Evolutionary conservation across 1,140 invertebrate genomes (phyloP).

Genomic region (Aphis gossypii): DNA sequence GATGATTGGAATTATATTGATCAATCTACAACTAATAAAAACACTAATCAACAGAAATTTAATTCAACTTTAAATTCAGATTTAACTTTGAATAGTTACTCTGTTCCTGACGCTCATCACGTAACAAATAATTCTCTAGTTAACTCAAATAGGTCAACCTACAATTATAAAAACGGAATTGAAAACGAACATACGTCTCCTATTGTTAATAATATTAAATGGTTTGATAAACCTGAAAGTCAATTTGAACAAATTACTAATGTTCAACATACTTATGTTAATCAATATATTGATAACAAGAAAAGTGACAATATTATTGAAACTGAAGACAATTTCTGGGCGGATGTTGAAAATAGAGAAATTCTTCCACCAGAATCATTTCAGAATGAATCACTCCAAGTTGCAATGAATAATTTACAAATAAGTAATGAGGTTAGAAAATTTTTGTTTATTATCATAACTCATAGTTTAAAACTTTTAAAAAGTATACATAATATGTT

Average conservation of each 20-base stretch:
- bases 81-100: conserved; percentile 15
- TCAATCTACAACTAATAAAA: conserved; percentile 31
- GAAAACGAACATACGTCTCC: conserved; percentile 34
- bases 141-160: background rate
- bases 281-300: conserved; percentile 28
- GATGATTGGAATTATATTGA: conserved; percentile 55
- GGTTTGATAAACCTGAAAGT: conserved; percentile 40
- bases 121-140: background rate
- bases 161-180: conserved; percentile 27
- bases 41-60: background rate
- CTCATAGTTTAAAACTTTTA: background rate
- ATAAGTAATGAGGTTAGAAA: conserved; percentile 29
- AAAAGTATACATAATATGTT: background rate
- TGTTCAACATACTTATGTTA: background rate
- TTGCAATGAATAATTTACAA: conserved; percentile 51
- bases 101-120: background rate
- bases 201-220: background rate
- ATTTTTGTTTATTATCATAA: background rate
- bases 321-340: conserved; percentile 44
- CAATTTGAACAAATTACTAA: conserved; percentile 25
- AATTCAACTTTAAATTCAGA: conserved; percentile 37
- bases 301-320: conserved; percentile 26
- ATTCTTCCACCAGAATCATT: conserved; percentile 54
- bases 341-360: conserved; percentile 53
- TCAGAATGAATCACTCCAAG: conserved; percentile 49